Base-by-base conservation (phyloP, 1,140 invertebrate species). In the Andrena cerasifolii region DNA sequence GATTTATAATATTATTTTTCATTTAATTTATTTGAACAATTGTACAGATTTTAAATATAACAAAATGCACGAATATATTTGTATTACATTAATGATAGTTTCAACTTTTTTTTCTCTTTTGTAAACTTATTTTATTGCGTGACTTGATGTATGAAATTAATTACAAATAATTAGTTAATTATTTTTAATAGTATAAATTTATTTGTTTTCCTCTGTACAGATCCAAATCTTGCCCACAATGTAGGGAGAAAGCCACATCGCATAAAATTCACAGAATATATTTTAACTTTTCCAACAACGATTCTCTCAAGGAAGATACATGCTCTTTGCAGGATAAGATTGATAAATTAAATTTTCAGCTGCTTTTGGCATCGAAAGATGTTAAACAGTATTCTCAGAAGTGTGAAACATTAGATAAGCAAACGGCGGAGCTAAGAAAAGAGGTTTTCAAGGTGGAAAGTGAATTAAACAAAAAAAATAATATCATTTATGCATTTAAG, bases 201-300 rank as follows among this genome's bases (percentile, higher is more conserved):
- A 40, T 71, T 51, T 47, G 45, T 12, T 16, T 66, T 49, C 68
- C 16, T 49, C 68, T 43, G 33, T 73, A 24, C 82, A 93, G 93
- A 90, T 94, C 93, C 79, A 93, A 94, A 86, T 93, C 94, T 26
- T 96, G 96, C 84, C 96, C 96, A 1, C 95, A 96, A 91, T 96
- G 96, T 86, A 93, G 96, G 3, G 92, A 94, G 76, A 95, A 93
- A 87, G 94, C 94, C 21, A 94, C 93, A 0, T 88, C 93, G 18
- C 93, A 91, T 21, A 94, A 93, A 59, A 93, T 95, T 79, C 94
- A 94, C 74, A 93, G 94, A 5, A 83, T 96, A 6, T 96, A 94
- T 84, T 95, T 96, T 6, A 96, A 94, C 83, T 85, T 94, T 31
- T 90, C 93, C 5, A 94, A 93, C 62, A 92, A 93, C 63, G 94